Evolutionary conservation across 2,113 vertebrate species (phyloP).

Genomic region (Candoia aspera): DNA sequence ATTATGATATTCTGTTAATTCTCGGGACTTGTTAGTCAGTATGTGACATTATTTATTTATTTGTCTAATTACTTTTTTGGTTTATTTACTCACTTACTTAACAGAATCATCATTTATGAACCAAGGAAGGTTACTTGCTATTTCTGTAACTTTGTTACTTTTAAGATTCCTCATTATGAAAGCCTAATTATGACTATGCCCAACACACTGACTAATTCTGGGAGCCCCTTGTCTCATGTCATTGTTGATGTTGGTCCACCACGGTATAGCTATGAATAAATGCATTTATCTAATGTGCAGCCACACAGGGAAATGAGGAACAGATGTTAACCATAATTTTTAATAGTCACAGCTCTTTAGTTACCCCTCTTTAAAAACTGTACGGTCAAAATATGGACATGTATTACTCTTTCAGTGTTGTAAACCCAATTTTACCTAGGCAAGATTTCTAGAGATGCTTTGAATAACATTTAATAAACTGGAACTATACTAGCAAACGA

Average conservation of each 20-base stretch:
- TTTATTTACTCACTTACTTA: background rate
- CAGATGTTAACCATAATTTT: conserved; percentile 79
- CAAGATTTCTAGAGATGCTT: conserved; percentile 60
- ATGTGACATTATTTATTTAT: background rate
- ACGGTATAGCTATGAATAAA: conserved; percentile 63
- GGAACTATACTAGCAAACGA: conserved; percentile 43
- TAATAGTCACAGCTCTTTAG: conserved; percentile 69
- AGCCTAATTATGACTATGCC: background rate
- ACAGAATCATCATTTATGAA: conserved; percentile 8
- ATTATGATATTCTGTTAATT: conserved; percentile 59
- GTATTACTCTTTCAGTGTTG: conserved; percentile 69
- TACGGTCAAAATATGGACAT: conserved; percentile 69
- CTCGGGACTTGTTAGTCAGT: conserved; percentile 39
- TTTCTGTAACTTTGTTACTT: background rate
- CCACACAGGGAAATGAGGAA: conserved; percentile 70
- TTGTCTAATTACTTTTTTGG: conserved; percentile 12
- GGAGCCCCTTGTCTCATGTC: conserved; percentile 70
- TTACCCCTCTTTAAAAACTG: conserved; percentile 40
- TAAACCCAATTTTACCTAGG: conserved; percentile 37
- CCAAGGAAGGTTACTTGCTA: conserved; percentile 29
- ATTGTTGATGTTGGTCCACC: conserved; percentile 69
- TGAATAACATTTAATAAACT: conserved; percentile 53
- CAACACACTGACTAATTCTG: conserved; percentile 59
- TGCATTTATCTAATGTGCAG: conserved; percentile 72
- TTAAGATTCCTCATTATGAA: conserved; percentile 35